A percentile compares a stretch with the other conserved stretches of the same genome.
Evolutionary conservation across 2,113 vertebrate genomes (phyloP).

Genomic region (Pseudolaguvia tuberculata): DNA sequence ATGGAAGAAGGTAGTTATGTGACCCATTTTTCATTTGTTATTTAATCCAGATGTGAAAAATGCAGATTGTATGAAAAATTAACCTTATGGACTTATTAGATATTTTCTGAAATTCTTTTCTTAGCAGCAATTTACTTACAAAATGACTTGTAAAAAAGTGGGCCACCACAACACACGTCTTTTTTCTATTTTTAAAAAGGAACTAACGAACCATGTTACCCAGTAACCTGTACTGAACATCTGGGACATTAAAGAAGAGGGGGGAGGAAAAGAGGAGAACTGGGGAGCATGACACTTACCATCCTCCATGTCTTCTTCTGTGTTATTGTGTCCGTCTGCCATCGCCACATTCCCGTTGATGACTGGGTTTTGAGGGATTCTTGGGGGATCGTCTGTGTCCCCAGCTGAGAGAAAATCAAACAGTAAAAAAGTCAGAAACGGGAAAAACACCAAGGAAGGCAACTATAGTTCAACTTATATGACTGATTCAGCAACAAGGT

Average conservation of each 20-base stretch:
- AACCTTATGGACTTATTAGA: neutral
- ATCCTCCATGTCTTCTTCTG: constrained; percentile 98
- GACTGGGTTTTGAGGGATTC: constrained; percentile 94
- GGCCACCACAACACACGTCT: too few species aligned
- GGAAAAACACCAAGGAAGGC: neutral
- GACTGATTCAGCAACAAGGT: neutral
- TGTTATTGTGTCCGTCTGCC: constrained; percentile 93
- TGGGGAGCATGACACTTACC: constrained; percentile 68
- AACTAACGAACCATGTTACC: neutral
- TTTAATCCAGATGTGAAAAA: neutral
- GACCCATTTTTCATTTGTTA: too few species aligned
- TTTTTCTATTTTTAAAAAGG: neutral
- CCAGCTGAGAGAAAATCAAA: constrained; percentile 74
- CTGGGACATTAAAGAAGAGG: neutral
- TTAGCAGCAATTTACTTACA: too few species aligned
- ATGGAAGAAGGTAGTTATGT: too few species aligned
- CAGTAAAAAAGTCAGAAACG: neutral
- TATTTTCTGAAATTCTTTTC: neutral
- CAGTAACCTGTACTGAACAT: neutral
- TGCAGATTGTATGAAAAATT: neutral
- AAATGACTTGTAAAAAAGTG: too few species aligned
- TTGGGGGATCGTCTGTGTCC: constrained; percentile 95
- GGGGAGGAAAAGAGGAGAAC: neutral
- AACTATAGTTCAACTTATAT: neutral
- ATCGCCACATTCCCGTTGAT: constrained; percentile 98